These are phyloP conservation scores for Desoria tigrina DNA, from an alignment of 2,888 invertebrate genomes.

Conservation along the genomic window DNA sequence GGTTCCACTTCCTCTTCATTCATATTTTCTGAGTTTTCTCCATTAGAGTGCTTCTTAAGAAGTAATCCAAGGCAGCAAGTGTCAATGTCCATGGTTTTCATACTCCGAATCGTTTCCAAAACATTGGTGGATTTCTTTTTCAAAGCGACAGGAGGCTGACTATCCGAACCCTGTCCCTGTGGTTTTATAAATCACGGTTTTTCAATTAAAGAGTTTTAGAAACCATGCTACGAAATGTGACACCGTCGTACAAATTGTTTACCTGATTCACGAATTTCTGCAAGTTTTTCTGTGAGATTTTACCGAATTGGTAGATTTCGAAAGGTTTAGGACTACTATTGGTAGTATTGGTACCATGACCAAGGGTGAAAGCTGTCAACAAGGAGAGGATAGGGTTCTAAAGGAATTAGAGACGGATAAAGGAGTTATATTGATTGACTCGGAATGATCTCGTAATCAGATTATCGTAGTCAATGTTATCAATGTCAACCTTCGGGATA, in stretches of 20 bases:
- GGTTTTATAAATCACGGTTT: too few species aligned
- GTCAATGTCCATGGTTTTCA: slow-evolving; percentile 6
- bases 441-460: not conserved
- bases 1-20: not conserved
- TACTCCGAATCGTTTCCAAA: slow-evolving; percentile 2
- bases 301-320: not conserved
- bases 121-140: not conserved
- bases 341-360: not conserved
- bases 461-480: too few species aligned
- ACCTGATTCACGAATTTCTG: not conserved
- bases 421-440: slow-evolving; percentile 5
- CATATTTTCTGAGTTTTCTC: not conserved
- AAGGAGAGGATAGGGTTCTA: not conserved
- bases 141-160: not conserved
- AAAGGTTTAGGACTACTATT: not conserved
- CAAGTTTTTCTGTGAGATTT: not conserved
- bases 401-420: slow-evolving; percentile 1
- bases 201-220: too few species aligned
- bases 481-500: too few species aligned
- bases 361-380: not conserved
- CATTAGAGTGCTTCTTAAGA: not conserved
- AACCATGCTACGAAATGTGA: too few species aligned
- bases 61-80: not conserved
- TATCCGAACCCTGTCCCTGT: too few species aligned
- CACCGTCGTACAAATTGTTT: too few species aligned